A percentile compares a stretch with the other conserved stretches of the same genome.
Evolutionary conservation across 2,888 invertebrate genomes (phyloP).

Genomic region (Diplolepis rosae): DNA sequence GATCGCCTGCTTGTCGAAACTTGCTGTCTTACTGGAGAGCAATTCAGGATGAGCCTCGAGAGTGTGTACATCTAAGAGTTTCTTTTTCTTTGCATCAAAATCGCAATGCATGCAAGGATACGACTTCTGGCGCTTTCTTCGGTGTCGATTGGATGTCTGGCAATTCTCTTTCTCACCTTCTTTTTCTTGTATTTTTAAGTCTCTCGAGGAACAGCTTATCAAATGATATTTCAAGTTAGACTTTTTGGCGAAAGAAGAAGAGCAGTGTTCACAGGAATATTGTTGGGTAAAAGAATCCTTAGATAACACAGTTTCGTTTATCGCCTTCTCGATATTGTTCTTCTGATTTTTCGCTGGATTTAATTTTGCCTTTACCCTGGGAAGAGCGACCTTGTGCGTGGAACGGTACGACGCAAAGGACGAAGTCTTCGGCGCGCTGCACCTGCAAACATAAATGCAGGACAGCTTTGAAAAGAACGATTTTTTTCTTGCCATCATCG

Average conservation of each 20-base stretch:
- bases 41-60: conserved; percentile 52
- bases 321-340: too few species aligned
- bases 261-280: conserved; percentile 16
- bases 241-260: background rate
- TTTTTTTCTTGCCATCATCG: background rate
- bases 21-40: conserved; percentile 42
- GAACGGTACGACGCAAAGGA: conserved; percentile 41
- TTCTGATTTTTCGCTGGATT: background rate
- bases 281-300: background rate
- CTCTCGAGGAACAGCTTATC: background rate
- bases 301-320: background rate
- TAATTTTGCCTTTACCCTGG: background rate
- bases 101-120: conserved; percentile 58
- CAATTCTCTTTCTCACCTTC: background rate
- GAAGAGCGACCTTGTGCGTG: too few species aligned
- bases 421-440: conserved; percentile 47
- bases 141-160: background rate
- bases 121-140: conserved; percentile 26
- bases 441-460: conserved; percentile 61
- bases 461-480: background rate
- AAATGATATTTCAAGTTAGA: background rate
- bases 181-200: background rate
- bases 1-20: conserved; percentile 69
- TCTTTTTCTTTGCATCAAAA: conserved; percentile 50
- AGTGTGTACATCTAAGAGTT: conserved; percentile 51